Percentiles rank a stretch among this genome's conserved stretches.
Evolutionary conservation across 1,140 invertebrate genomes (phyloP).

Genomic region (Trichoplusia ni): DNA sequence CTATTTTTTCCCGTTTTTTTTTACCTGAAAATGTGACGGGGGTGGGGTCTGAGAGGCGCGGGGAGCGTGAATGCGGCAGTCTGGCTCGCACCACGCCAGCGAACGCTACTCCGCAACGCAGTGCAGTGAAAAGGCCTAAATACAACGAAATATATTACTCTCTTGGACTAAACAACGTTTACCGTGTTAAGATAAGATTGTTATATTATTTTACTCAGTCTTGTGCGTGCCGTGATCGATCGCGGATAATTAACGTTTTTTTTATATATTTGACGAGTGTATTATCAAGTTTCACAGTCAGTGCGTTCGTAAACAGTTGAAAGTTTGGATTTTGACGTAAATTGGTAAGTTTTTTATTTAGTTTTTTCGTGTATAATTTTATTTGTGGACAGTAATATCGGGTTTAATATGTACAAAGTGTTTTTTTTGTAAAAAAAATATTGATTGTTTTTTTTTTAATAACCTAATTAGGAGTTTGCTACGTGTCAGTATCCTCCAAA

Average conservation of each 20-base stretch:
- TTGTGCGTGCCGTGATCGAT: slow-evolving; percentile 55
- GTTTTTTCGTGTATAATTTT: too few relatives aligned
- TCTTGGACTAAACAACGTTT: background rate
- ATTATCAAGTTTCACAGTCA: slow-evolving; percentile 41
- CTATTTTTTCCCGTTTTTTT: slow-evolving; percentile 44
- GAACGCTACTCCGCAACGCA: slow-evolving; percentile 23
- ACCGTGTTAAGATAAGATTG: slow-evolving; percentile 60
- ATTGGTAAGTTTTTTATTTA: slow-evolving; percentile 47
- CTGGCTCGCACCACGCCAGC: slow-evolving; percentile 51
- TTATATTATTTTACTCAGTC: slow-evolving; percentile 44
- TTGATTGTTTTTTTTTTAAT: background rate
- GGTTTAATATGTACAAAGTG: background rate
- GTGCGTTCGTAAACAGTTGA: slow-evolving; percentile 30
- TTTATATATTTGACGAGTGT: slow-evolving; percentile 44
- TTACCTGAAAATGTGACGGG: slow-evolving; percentile 66
- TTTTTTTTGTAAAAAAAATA: background rate
- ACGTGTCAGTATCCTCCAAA: background rate
- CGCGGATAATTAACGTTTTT: slow-evolving; percentile 46
- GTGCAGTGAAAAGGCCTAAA: slow-evolving; percentile 48
- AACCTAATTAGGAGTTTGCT: too few relatives aligned
- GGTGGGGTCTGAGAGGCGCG: slow-evolving; percentile 57
- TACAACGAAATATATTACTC: slow-evolving; percentile 53
- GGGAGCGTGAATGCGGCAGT: slow-evolving; percentile 62
- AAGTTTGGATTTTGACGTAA: slow-evolving; percentile 61
- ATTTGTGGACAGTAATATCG: too few relatives aligned